Conservation (phyloP, 1,140 invertebrate genomes). For the Bactericera cockerelli region DNA sequence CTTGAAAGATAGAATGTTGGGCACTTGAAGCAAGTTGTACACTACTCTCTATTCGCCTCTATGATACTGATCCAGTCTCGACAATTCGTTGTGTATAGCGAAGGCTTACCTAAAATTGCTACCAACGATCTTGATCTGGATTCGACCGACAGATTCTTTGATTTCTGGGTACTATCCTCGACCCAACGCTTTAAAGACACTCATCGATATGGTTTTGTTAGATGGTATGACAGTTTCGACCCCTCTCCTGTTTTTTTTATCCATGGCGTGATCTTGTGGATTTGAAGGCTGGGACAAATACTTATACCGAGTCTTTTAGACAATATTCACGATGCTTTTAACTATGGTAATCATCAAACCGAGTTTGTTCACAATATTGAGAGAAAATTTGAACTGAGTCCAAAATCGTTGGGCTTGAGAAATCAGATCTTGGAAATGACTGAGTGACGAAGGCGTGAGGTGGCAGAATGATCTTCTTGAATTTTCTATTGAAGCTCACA, state of each 20-base stretch:
- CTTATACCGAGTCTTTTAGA: conserved; percentile 9
- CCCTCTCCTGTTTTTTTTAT: conserved; percentile 3
- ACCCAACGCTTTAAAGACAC: conserved; percentile 19
- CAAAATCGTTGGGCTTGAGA: conserved; percentile 5
- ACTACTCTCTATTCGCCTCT: conserved; percentile 17
- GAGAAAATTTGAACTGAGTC: conserved; percentile 7
- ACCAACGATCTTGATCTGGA: conserved; percentile 20
- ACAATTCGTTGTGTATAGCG: conserved; percentile 21
- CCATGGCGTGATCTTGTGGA: conserved; percentile 9
- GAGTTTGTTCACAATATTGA: conserved; percentile 10
- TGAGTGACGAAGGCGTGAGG: not conserved
- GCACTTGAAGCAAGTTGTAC: conserved; percentile 20
- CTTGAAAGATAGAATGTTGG: conserved; percentile 21
- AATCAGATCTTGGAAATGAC: not conserved
- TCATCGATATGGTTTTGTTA: conserved; percentile 20
- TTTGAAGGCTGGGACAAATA: conserved; percentile 6
- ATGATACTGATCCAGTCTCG: conserved; percentile 21
- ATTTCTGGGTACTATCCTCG: conserved; percentile 22
- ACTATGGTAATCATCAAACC: conserved; percentile 4
- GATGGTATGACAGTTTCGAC: conserved; percentile 8
- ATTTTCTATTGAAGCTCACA: conserved; percentile 8
- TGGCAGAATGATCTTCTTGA: not conserved
- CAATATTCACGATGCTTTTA: not conserved
- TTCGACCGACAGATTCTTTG: conserved; percentile 23
- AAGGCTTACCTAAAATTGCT: conserved; percentile 19